These are phyloP conservation scores for Aptenodytes forsteri DNA, from an alignment of 2,113 vertebrate species.

Conservation along the genomic window DNA sequence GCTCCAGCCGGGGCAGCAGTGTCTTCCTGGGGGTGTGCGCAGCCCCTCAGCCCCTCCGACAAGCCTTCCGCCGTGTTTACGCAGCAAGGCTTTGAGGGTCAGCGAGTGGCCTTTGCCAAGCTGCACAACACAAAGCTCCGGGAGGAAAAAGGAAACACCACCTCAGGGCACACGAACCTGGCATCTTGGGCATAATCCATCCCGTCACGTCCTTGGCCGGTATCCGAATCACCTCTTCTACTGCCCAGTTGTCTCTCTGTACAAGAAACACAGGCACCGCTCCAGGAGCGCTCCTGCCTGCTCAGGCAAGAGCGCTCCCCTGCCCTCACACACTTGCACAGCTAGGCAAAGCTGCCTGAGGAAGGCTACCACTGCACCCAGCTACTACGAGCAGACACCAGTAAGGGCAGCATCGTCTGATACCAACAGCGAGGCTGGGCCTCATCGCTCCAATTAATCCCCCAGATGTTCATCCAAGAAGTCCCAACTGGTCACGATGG, in stretches of 20 bases:
- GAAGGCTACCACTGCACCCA: neutral
- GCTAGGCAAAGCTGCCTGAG: neutral
- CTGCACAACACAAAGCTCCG: accelerated
- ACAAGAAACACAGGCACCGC: neutral
- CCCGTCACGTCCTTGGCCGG: neutral
- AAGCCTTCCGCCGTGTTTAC: neutral
- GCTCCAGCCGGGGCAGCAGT: neutral
- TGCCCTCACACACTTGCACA: neutral
- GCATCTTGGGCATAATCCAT: slow-evolving; percentile 13
- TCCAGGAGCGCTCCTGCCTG: neutral
- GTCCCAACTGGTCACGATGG: too few species aligned
- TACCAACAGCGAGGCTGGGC: neutral
- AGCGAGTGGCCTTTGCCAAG: neutral
- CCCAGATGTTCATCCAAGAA: neutral
- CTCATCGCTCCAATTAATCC: neutral
- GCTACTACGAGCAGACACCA: neutral
- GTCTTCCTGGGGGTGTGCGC: neutral
- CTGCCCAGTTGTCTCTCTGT: neutral
- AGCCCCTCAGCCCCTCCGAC: neutral
- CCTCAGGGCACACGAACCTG: neutral
- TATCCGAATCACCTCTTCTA: neutral
- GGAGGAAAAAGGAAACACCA: neutral
- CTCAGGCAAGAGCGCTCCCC: too few species aligned
- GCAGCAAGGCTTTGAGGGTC: neutral
- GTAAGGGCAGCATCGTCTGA: too few species aligned